phyloP scores from a whole-genome alignment of 2,888 invertebrate species.

The Cataglyphis livida region DNA sequence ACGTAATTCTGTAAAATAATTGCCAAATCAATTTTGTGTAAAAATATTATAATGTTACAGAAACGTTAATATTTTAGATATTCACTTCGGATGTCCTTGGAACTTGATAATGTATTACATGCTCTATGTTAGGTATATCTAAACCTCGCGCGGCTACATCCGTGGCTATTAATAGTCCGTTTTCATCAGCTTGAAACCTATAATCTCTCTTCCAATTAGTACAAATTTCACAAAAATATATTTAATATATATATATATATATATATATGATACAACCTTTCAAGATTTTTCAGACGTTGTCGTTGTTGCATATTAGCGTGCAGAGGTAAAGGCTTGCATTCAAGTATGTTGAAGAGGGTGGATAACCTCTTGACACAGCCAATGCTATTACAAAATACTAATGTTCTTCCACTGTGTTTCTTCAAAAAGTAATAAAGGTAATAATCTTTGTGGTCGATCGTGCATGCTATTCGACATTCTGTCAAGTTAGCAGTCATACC shows the following conservation, averaged over 20 bases:
- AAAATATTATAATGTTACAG: not conserved
- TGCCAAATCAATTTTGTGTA: constrained; percentile 11
- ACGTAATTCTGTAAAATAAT: constrained; percentile 91
- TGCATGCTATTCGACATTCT: constrained; percentile 93
- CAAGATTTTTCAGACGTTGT: constrained; percentile 97
- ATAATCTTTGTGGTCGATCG: constrained; percentile 94
- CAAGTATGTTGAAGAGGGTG: constrained; percentile 89
- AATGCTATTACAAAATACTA: constrained; percentile 98
- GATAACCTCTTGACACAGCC: constrained; percentile 95
- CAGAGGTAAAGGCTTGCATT: constrained; percentile 91
- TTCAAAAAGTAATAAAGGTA: constrained; percentile 96
- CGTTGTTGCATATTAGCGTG: constrained; percentile 97
- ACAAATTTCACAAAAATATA: not conserved
- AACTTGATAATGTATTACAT: constrained; percentile 98
- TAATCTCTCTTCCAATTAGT: constrained; percentile 55
- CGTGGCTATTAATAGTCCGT: constrained; percentile 94
- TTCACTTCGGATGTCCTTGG: constrained; percentile 95
- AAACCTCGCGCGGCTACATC: constrained; percentile 99
- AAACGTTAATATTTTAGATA: not conserved
- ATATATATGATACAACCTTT: constrained; percentile 87
- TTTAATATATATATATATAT: not conserved
- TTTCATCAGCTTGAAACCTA: constrained; percentile 90
- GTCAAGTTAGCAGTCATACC: constrained; percentile 94
- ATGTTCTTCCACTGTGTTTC: constrained; percentile 94
- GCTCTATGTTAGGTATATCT: constrained; percentile 97